phyloP scores from a whole-genome alignment of 2,797 vertebrate species.

The Intellagama lesueurii region DNA sequence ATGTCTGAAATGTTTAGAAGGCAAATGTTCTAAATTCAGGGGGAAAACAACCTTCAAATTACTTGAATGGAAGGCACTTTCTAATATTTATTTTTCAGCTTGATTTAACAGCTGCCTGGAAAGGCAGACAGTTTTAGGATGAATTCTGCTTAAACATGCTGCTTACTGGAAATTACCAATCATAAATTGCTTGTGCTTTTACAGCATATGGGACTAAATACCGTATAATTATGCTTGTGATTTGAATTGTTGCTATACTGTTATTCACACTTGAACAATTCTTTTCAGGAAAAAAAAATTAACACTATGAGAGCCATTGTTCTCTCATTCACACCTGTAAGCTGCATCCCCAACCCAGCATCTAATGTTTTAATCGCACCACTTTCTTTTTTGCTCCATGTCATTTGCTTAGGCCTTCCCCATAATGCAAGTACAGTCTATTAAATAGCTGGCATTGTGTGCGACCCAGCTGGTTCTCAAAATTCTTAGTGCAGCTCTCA shows the following conservation, averaged over 20 bases:
- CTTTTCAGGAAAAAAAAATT: conserved; percentile 11
- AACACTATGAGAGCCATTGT: not conserved
- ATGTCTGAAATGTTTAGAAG: not conserved
- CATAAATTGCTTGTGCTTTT: conserved; percentile 43
- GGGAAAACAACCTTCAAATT: not conserved
- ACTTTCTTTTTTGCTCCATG: conserved; percentile 21
- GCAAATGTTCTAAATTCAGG: conserved; percentile 9
- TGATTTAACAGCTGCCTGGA: not conserved
- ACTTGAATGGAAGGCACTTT: conserved; percentile 4
- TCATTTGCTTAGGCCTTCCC: not conserved
- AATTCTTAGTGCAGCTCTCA: not conserved
- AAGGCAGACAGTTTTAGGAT: conserved; percentile 24
- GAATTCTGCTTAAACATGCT: conserved; percentile 36
- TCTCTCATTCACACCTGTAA: not conserved
- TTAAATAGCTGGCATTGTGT: conserved; percentile 24
- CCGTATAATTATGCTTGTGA: conserved; percentile 45
- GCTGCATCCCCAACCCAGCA: not conserved
- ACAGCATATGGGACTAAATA: conserved; percentile 49
- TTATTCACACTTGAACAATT: conserved; percentile 46
- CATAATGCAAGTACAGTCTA: not conserved
- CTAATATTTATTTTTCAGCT: conserved; percentile 26
- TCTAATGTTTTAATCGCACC: conserved; percentile 21
- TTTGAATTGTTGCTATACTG: conserved; percentile 45
- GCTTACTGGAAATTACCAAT: conserved; percentile 49
- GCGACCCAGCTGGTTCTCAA: conserved; percentile 3